Percentiles rank a stretch among this genome's conserved stretches.
These are phyloP conservation scores for Cygnus atratus DNA, from an alignment of 2,113 vertebrate species.

Conservation along the genomic window DNA sequence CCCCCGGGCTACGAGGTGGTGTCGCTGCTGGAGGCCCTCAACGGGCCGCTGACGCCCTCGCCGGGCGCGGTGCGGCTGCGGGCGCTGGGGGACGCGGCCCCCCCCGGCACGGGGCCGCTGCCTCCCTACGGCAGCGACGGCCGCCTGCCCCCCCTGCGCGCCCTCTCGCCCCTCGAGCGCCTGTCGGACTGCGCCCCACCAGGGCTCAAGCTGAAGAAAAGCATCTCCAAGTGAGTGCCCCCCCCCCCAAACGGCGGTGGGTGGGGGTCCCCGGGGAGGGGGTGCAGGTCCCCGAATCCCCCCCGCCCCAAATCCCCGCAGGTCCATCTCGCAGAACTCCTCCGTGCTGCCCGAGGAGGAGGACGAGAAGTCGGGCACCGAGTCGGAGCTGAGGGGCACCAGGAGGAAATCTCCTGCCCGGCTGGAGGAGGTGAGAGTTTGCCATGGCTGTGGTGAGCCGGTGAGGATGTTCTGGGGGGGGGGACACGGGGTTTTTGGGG, in stretches of 20 bases:
- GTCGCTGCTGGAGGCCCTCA: constrained; percentile 94
- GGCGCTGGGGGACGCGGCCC: constrained; percentile 67
- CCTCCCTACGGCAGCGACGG: constrained; percentile 84
- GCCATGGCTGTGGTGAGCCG: accelerated
- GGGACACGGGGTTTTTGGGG: no score
- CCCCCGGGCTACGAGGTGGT: constrained; percentile 94
- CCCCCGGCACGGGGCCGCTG: constrained; percentile 79
- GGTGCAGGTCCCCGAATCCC: background rate
- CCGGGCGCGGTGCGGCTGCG: constrained; percentile 81
- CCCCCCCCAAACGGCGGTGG: no score
- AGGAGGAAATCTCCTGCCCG: constrained; percentile 79
- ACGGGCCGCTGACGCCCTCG: constrained; percentile 89
- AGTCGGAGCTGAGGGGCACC: constrained; percentile 82
- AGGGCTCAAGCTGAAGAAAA: constrained; percentile 88
- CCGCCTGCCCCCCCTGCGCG: constrained; percentile 79
- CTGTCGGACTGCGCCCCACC: constrained; percentile 79
- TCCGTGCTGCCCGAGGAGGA: constrained; percentile 92
- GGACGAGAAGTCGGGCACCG: constrained; percentile 89
- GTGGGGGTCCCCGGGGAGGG: accelerated
- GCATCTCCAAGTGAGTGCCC: constrained; percentile 88
- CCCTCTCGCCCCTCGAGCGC: constrained; percentile 85
- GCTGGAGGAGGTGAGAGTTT: constrained; percentile 77
- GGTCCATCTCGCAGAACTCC: constrained; percentile 92
- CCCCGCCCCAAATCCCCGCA: background rate
- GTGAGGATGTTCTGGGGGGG: accelerated